Evolutionary conservation across 2,888 invertebrate species (phyloP).

Genomic region (Trisateles emortualis): DNA sequence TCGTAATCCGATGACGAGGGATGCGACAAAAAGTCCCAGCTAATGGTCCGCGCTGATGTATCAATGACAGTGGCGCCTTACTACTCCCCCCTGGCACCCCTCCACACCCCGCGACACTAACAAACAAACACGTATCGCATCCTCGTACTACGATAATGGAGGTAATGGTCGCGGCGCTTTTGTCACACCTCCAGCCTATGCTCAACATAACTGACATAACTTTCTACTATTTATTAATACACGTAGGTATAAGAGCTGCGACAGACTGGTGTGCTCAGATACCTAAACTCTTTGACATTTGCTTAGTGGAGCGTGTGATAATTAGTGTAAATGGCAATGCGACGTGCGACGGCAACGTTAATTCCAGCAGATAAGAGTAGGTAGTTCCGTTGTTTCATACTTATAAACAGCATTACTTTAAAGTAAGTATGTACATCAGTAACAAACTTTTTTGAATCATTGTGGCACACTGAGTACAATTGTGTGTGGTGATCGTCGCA

Average conservation of each 20-base stretch:
- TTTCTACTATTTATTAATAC: neutral
- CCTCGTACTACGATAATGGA: constrained; percentile 10
- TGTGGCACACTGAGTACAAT: too few species aligned
- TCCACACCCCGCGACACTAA: constrained; percentile 17
- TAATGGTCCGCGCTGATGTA: constrained; percentile 57
- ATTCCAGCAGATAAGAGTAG: neutral
- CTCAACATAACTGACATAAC: neutral
- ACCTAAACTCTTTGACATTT: neutral
- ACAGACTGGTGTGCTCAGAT: too few species aligned
- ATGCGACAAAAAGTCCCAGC: constrained; percentile 41
- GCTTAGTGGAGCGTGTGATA: neutral
- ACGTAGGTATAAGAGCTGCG: neutral
- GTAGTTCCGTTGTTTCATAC: too few species aligned
- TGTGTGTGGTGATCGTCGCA: too few species aligned
- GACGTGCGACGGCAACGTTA: neutral
- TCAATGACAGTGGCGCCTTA: constrained; percentile 47
- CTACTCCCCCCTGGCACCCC: constrained; percentile 4
- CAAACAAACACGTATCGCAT: constrained; percentile 38
- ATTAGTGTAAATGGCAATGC: neutral
- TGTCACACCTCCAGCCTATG: constrained; percentile 1
- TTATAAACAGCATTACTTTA: too few species aligned
- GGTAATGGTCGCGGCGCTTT: constrained; percentile 25
- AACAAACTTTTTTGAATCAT: too few species aligned
- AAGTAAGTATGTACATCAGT: too few species aligned
- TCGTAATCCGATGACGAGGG: constrained; percentile 56